These are phyloP conservation scores for Lepus americanus DNA, from an alignment of 2,113 vertebrate species.

Conservation along the genomic window DNA sequence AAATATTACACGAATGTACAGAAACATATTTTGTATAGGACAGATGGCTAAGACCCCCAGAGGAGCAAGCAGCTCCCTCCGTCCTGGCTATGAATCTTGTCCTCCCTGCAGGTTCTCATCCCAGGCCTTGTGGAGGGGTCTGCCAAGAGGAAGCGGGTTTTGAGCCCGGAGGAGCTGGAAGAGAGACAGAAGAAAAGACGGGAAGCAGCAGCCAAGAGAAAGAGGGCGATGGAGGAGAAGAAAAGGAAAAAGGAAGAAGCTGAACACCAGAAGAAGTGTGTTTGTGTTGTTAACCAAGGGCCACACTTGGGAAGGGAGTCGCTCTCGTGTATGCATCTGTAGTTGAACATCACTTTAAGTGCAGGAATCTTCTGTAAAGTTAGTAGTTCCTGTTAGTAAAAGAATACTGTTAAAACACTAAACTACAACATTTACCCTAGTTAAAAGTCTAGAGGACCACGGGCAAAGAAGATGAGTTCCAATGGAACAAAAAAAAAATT, in stretches of 20 bases:
- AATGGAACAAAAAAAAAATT: neutral
- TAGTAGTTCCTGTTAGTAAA: neutral
- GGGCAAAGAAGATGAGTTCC: constrained; percentile 27
- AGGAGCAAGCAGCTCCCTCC: neutral
- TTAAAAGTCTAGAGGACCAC: neutral
- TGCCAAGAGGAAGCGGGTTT: constrained; percentile 87
- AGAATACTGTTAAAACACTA: neutral
- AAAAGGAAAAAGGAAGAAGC: constrained; percentile 89
- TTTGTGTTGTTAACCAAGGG: neutral
- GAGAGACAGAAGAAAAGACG: constrained; percentile 86
- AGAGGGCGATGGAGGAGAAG: constrained; percentile 89
- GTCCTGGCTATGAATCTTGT: neutral
- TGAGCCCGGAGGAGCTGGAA: constrained; percentile 91
- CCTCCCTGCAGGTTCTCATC: constrained; percentile 86
- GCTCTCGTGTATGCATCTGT: neutral
- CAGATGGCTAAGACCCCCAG: neutral
- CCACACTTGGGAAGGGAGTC: neutral
- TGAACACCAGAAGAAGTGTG: constrained; percentile 92
- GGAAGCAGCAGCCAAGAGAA: constrained; percentile 92
- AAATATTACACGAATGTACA: neutral
- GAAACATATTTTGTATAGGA: too few species aligned
- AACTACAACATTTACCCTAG: neutral
- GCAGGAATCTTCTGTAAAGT: neutral
- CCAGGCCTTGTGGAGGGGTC: constrained; percentile 80
- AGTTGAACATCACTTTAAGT: neutral